Percentiles rank a stretch among this genome's conserved stretches.
Conservation (phyloP, 2,888 invertebrate genomes). For the Thyatira batis region DNA sequence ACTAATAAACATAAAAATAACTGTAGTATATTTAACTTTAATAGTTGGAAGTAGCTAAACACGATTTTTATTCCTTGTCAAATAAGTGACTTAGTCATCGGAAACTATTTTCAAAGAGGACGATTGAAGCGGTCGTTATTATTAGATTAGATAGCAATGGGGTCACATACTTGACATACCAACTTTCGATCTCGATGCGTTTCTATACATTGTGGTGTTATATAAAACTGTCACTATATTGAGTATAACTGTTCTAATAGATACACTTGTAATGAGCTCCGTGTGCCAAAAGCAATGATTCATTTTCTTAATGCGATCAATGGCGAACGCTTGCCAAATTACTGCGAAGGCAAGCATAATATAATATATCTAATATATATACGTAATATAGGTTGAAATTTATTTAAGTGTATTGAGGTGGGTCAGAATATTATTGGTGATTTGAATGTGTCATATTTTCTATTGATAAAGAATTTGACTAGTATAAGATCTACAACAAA, state of each 20-base stretch:
- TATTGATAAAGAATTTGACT: neutral
- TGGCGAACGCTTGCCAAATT: conserved; percentile 13
- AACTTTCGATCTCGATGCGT: conserved; percentile 27
- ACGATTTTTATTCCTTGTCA: no score
- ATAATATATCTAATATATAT: neutral
- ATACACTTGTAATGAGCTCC: conserved; percentile 27
- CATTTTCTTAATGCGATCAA: conserved; percentile 38
- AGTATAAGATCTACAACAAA: no score
- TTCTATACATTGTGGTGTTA: conserved; percentile 21
- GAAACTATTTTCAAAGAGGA: conserved; percentile 9
- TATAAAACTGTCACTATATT: conserved; percentile 27
- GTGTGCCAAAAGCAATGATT: conserved; percentile 40
- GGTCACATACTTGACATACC: conserved; percentile 22
- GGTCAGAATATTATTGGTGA: neutral
- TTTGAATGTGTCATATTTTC: neutral
- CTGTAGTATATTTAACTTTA: no score
- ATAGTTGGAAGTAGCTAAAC: no score
- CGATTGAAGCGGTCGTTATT: conserved; percentile 3
- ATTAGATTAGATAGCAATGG: conserved; percentile 6
- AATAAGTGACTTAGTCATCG: conserved; percentile 3
- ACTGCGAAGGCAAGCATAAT: conserved; percentile 1
- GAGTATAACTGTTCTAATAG: conserved; percentile 10
- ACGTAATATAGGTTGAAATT: neutral
- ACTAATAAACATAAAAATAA: no score
- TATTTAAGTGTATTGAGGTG: neutral